Conservation (phyloP, 2,888 invertebrate species). For the Amphipoea lucens region DNA sequence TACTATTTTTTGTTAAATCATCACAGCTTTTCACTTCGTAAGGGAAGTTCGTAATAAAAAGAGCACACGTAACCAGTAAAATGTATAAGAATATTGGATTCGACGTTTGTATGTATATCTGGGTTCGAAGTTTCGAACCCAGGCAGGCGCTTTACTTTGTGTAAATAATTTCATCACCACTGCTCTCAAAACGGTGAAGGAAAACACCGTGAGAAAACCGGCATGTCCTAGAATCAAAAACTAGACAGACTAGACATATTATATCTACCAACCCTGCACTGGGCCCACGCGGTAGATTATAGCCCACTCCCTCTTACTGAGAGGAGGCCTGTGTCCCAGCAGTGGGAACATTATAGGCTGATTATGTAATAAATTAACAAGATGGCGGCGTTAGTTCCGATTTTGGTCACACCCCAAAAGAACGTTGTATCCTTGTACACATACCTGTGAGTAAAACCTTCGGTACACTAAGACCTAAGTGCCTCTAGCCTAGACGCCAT, state of each 20-base stretch:
- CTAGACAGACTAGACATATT: no score
- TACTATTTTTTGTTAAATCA: neutral
- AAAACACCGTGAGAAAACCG: no score
- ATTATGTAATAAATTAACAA: neutral
- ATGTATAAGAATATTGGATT: neutral
- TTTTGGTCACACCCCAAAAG: neutral
- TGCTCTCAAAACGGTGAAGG: no score
- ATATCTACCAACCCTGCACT: no score
- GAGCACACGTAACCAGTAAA: neutral
- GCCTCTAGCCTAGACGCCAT: constrained; percentile 97
- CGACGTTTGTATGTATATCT: neutral
- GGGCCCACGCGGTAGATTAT: no score
- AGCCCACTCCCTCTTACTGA: no score
- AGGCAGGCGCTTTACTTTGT: no score
- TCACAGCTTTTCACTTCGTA: neutral
- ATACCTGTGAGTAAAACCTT: constrained; percentile 26
- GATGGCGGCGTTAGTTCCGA: neutral
- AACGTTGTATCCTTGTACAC: neutral
- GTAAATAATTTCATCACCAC: no score
- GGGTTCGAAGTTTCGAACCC: no score
- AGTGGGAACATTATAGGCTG: no score
- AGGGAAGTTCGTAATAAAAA: neutral
- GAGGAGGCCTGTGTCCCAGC: no score
- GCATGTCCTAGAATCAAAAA: no score
- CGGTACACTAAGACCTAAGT: constrained; percentile 93